Percentiles rank a stretch among this genome's conserved stretches.
Evolutionary conservation across 2,888 invertebrate genomes (phyloP).

Genomic region (Plagiodera versicolora): DNA sequence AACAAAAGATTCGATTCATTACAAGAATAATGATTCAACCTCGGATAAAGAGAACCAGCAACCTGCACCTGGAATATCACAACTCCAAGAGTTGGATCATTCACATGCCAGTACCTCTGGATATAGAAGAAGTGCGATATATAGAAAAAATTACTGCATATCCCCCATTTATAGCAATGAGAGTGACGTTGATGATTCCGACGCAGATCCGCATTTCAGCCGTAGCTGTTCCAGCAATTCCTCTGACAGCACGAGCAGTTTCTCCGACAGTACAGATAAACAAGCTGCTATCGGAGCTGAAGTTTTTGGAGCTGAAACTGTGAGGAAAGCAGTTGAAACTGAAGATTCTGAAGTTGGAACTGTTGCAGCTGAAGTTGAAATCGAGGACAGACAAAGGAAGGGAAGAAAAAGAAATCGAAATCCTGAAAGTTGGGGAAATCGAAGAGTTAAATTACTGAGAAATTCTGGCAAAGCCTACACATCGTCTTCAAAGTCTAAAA

Average conservation of each 20-base stretch:
- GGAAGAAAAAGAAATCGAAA: constrained; percentile 5
- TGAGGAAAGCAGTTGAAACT: too few relatives aligned
- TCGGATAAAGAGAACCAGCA: too few relatives aligned
- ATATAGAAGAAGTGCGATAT: too few relatives aligned
- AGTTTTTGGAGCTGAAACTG: too few relatives aligned
- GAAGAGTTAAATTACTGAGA: constrained; percentile 6
- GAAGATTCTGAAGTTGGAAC: too few relatives aligned
- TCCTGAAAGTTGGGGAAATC: constrained; percentile 6
- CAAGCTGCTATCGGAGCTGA: background rate
- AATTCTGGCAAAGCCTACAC: constrained; percentile 10
- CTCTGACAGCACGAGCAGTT: background rate
- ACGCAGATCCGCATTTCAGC: constrained; percentile 5
- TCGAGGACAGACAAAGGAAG: background rate
- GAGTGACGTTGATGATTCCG: constrained; percentile 18
- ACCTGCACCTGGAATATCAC: too few relatives aligned
- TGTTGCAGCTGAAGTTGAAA: background rate
- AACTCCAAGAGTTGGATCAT: too few relatives aligned
- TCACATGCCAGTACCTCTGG: too few relatives aligned
- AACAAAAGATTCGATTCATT: too few relatives aligned
- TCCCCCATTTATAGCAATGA: constrained; percentile 11
- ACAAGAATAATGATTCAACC: too few relatives aligned
- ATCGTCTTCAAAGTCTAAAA: constrained; percentile 7
- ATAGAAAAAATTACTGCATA: background rate
- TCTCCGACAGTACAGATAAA: background rate
- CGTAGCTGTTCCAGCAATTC: background rate